Percentiles rank a stretch among this genome's conserved stretches.
These are phyloP conservation scores for Chymomyza procnemis DNA, from an alignment of 2,888 invertebrate species.

Conservation along the genomic window DNA sequence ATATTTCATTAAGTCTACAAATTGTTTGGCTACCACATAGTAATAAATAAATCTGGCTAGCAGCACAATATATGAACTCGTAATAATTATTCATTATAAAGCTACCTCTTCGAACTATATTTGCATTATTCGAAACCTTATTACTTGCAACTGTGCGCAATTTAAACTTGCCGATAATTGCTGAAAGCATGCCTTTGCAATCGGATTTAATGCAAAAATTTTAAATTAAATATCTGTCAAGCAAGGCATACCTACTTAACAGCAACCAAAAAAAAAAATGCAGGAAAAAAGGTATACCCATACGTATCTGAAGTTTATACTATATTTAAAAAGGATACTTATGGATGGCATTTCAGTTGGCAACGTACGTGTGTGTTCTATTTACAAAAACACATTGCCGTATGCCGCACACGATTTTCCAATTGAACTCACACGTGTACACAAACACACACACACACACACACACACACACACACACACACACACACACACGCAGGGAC, in stretches of 20 bases:
- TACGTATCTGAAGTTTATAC: neutral
- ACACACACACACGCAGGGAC: too few relatives aligned
- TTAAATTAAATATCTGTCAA: neutral
- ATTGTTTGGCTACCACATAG: too few relatives aligned
- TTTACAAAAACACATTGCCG: slow-evolving; percentile 58
- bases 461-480: slow-evolving; percentile 21
- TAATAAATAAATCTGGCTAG: too few relatives aligned
- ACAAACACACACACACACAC: slow-evolving; percentile 20
- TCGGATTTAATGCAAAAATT: neutral
- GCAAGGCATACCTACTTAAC: neutral
- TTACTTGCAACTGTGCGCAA: neutral
- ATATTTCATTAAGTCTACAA: too few relatives aligned
- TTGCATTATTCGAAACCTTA: neutral
- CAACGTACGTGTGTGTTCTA: slow-evolving; percentile 43
- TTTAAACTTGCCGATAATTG: neutral
- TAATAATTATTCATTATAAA: too few relatives aligned
- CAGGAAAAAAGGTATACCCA: neutral
- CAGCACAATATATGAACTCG: too few relatives aligned
- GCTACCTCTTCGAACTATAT: neutral
- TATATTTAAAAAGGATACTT: neutral
- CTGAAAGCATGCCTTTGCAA: neutral
- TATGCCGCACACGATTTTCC: slow-evolving; percentile 77
- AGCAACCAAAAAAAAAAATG: neutral
- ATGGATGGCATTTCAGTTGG: neutral
- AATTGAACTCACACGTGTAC: slow-evolving; percentile 75